Evolutionary conservation across 2,113 vertebrate species (phyloP).

Genomic region (Chaetodon trifascialis): DNA sequence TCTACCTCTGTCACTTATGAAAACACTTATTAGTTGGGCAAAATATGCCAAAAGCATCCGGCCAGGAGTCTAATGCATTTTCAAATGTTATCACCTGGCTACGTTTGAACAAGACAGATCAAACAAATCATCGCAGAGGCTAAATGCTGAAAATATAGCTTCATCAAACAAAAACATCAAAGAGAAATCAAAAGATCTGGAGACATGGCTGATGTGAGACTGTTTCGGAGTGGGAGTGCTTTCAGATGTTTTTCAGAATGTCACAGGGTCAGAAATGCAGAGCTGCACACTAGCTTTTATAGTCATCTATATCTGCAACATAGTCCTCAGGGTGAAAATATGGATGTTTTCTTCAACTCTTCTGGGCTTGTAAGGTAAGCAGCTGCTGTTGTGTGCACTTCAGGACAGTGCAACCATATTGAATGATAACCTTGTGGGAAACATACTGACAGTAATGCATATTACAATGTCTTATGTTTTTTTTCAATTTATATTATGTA

Average conservation of each 20-base stretch:
- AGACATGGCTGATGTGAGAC: not conserved
- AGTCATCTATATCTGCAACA: not conserved
- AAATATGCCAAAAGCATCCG: constrained; percentile 5
- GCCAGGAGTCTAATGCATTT: constrained; percentile 13
- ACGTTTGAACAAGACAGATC: constrained; percentile 17
- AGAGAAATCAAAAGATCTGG: not conserved
- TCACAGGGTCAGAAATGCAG: not conserved
- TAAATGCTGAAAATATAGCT: constrained; percentile 19
- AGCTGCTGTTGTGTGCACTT: not conserved
- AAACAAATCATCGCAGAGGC: not conserved
- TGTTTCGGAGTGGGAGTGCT: not conserved
- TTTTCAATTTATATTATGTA: too few species aligned
- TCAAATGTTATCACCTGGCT: constrained; percentile 1
- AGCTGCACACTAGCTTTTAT: not conserved
- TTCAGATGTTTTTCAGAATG: not conserved
- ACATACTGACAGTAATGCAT: not conserved
- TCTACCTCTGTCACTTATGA: not conserved
- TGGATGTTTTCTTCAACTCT: not conserved
- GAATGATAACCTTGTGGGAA: not conserved
- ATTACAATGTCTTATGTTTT: not conserved
- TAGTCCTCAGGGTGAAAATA: not conserved
- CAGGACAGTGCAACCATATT: not conserved
- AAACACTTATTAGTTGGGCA: constrained; percentile 5
- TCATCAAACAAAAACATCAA: not conserved
- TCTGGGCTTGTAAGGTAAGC: not conserved